Evolutionary conservation across 1,140 invertebrate genomes (phyloP), one percentile per base, ranked within the genome.

Genomic region (Proctacanthus coquilletti): DNA sequence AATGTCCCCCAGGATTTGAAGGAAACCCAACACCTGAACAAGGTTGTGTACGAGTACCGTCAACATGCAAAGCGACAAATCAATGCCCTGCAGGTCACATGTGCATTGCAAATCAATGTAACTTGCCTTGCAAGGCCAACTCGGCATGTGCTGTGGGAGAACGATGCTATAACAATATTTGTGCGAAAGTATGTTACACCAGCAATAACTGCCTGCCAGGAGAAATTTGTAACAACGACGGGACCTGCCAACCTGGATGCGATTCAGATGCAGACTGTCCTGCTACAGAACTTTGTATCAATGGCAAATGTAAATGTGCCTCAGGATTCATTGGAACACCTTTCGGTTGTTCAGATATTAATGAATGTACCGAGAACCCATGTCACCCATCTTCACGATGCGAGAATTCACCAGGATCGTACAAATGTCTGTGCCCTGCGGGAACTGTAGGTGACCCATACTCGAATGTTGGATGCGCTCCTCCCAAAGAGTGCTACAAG

Each of bases 181-280:
- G 85, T 45, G 66, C 77, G 11, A 88, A 86, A 64, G 70, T 89
- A 20, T 93, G 88, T 53, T 86, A 86, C 49, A 74, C 78, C 3
- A 86, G 87, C 50, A 81, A 78, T 47, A 92, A 91, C 49, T 93
- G 88, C 45, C 63, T 87, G 40, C 76, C 79, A 5, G 86, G 87
- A 36, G 86, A 92, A 68, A 73, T 91, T 29, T 92, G 88, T 48
- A 72, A 75, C n/a, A 52, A 63, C 45, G 74, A 80, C 44, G 84
- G 85, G 23, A 69, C 74, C 17, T 93, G 87, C 49, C 72, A 79
- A 51, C 68, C 75, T 5, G 88, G 88, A 2, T 93, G 88, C 50
- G 75, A 77, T 18, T 72, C 72, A 3, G 80, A 86, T 52, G 68
- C 72, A 3, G 87, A 91, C 46, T 93, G 88, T 51, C 70, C 73